Evolutionary conservation across 2,888 invertebrate species (phyloP).

Genomic region (Drosophila setosimentum): DNA sequence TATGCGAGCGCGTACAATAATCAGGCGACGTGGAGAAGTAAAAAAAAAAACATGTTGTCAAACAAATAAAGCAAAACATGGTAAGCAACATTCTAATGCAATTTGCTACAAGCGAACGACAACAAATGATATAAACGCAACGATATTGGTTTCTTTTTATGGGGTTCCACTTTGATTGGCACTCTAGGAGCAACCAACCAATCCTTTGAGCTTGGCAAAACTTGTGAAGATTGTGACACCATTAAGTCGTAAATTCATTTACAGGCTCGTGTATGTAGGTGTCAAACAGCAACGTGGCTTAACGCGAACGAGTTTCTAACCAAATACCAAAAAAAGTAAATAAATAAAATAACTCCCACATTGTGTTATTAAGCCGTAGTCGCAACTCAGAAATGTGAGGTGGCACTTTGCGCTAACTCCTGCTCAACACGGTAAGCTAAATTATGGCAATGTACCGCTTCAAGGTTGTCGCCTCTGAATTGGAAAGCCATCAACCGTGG

Average conservation of each 20-base stretch:
- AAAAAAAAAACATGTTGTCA: slow-evolving; percentile 37
- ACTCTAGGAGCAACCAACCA: slow-evolving; percentile 25
- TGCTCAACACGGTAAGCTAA: background rate
- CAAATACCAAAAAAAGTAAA: slow-evolving; percentile 10
- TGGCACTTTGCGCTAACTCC: slow-evolving; percentile 9
- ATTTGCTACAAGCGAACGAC: slow-evolving; percentile 53
- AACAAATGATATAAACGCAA: slow-evolving; percentile 27
- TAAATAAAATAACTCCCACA: slow-evolving; percentile 20
- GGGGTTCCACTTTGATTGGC: background rate
- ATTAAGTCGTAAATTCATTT: slow-evolving; percentile 57
- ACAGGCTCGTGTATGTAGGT: slow-evolving; percentile 48
- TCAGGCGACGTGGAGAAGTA: slow-evolving; percentile 33
- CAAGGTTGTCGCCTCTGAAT: slow-evolving; percentile 52
- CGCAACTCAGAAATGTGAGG: slow-evolving; percentile 12
- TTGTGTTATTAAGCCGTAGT: slow-evolving; percentile 11
- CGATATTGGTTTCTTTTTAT: slow-evolving; percentile 43
- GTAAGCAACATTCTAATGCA: slow-evolving; percentile 55
- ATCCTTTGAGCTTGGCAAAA: slow-evolving; percentile 9
- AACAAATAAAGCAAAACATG: slow-evolving; percentile 49
- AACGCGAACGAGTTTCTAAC: slow-evolving; percentile 37
- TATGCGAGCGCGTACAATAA: slow-evolving; percentile 13
- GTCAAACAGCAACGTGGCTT: slow-evolving; percentile 50
- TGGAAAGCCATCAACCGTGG: slow-evolving; percentile 42
- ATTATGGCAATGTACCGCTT: slow-evolving; percentile 14
- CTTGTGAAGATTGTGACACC: slow-evolving; percentile 37